Evolutionary conservation across 2,888 invertebrate genomes (phyloP).

Genomic region (Adelognathus sp.): DNA sequence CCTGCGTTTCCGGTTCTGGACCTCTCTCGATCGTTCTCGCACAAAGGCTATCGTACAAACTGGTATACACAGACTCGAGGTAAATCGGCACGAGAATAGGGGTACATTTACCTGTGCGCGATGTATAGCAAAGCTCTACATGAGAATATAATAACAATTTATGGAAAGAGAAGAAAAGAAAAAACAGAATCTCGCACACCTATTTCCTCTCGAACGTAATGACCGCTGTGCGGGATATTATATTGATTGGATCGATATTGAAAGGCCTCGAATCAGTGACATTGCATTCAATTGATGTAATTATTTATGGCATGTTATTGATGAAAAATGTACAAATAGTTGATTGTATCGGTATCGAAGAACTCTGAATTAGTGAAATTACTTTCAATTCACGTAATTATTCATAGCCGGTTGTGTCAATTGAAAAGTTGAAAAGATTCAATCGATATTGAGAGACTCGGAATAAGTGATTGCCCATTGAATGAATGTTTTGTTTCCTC

Average conservation of each 20-base stretch:
- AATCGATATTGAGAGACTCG: too few species aligned
- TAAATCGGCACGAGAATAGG: constrained; percentile 28
- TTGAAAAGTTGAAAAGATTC: too few species aligned
- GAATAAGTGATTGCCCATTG: too few species aligned
- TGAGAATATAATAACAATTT: constrained; percentile 3
- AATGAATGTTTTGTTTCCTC: too few species aligned
- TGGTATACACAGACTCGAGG: constrained; percentile 14
- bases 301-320: not conserved
- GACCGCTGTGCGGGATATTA: not conserved
- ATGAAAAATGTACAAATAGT: too few species aligned
- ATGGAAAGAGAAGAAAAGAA: not conserved
- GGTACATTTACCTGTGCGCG: constrained; percentile 6
- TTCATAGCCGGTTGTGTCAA: too few species aligned
- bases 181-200: not conserved
- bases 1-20: constrained; percentile 65
- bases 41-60: not conserved
- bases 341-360: too few species aligned
- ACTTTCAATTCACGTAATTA: too few species aligned
- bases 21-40: constrained; percentile 40
- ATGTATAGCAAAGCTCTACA: not conserved
- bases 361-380: too few species aligned
- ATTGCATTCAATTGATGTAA: not conserved
- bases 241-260: not conserved
- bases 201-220: constrained; percentile 21
- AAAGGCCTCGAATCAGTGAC: not conserved